Evolutionary conservation across 1,140 invertebrate species (phyloP).

Genomic region (Varroa destructor): DNA sequence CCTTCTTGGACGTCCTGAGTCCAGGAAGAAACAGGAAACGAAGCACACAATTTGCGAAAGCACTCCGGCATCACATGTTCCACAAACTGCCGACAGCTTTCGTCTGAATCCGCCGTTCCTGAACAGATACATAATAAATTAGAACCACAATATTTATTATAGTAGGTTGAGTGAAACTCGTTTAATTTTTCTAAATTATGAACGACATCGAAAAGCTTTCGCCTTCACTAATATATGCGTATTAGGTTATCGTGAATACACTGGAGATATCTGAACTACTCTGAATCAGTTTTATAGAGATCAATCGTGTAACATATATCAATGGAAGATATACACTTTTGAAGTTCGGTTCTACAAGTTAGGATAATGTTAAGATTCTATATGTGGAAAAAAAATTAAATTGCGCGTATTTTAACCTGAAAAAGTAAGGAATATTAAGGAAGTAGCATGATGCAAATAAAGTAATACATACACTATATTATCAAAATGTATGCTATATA

Average conservation of each 20-base stretch:
- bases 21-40: slow-evolving; percentile 43
- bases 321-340: no score
- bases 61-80: slow-evolving; percentile 46
- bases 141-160: slow-evolving; percentile 28
- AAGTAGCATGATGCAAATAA: no score
- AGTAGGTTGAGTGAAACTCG: slow-evolving; percentile 29
- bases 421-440: no score
- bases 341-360: no score
- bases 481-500: slow-evolving; percentile 19
- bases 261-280: no score
- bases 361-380: no score
- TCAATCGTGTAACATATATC: no score
- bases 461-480: not conserved
- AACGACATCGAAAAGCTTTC: not conserved
- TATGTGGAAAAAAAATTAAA: no score
- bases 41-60: slow-evolving; percentile 42
- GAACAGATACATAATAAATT: slow-evolving; percentile 31
- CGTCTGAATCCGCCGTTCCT: slow-evolving; percentile 43
- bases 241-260: no score
- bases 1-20: slow-evolving; percentile 46
- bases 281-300: no score
- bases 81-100: slow-evolving; percentile 44
- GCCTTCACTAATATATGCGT: no score
- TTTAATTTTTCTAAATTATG: not conserved
- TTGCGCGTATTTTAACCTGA: no score